Percentiles rank a stretch among this genome's conserved stretches.
These are phyloP conservation scores for Plumapathes pennacea DNA, from an alignment of 92 coral and sea anemone species.

Conservation along the genomic window DNA sequence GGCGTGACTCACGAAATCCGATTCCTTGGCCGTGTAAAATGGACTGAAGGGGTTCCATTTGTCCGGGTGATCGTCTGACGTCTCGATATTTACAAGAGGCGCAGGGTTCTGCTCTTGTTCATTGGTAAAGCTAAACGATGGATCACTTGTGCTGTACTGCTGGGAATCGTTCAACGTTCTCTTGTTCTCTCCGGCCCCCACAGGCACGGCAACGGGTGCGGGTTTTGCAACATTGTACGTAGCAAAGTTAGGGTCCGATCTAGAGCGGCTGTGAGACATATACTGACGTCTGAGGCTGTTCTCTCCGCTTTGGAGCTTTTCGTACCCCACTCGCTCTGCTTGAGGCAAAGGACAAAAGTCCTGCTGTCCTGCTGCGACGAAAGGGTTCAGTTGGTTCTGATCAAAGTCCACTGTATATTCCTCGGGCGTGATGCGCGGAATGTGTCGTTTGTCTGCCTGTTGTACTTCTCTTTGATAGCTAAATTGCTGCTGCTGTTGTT, in stretches of 20 bases:
- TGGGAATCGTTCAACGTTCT: constrained; percentile 17
- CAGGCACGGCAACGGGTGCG: background rate
- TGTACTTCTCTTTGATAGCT: constrained; percentile 21
- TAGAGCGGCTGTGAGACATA: constrained; percentile 73
- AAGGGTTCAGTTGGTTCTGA: constrained; percentile 36
- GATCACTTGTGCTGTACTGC: constrained; percentile 83
- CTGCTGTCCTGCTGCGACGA: constrained; percentile 7
- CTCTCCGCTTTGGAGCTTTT: background rate
- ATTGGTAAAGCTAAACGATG: constrained; percentile 47
- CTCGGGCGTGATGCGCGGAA: constrained; percentile 14
- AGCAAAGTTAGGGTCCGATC: constrained; percentile 77
- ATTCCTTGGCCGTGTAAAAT: constrained; percentile 61
- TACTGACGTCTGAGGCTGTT: constrained; percentile 44
- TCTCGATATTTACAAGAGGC: constrained; percentile 59
- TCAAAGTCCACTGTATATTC: constrained; percentile 15
- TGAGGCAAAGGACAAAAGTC: background rate
- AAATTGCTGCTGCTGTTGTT: constrained; percentile 12
- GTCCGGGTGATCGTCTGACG: constrained; percentile 39
- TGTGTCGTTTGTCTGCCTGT: constrained; percentile 18
- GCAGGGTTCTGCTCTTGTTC: constrained; percentile 30
- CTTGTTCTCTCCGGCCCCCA: constrained; percentile 13
- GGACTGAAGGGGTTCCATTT: constrained; percentile 91
- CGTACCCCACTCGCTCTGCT: background rate
- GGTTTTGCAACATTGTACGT: constrained; percentile 19
- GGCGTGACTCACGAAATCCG: constrained; percentile 13